Evolutionary conservation across 1,140 invertebrate genomes (phyloP), one percentile per base, ranked within the genome.

Genomic region (Drosophila bocki): DNA sequence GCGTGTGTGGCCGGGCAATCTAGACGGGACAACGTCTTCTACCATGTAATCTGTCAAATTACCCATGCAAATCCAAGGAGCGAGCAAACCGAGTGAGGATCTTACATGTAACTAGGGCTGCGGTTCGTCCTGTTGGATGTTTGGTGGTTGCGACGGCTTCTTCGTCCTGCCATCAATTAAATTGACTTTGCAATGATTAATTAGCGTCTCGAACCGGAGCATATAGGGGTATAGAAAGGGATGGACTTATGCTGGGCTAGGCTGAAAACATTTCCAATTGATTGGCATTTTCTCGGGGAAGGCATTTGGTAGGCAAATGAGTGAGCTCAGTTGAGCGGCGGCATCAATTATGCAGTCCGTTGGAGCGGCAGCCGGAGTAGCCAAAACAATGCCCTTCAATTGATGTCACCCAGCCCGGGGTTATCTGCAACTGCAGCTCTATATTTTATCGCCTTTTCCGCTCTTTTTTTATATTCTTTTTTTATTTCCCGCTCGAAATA

Each of bases 181-280:
- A 90, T 91, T 90, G 85, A 88, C 85, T 90, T 80, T 80, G 53
- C 58, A 61, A 85, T 90, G 85, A 90, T 90, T 90, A 90, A 90
- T 90, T 90, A 91, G 85, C 86, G 86, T 90, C 81, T 90, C 84
- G 67, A 42, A 7, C 13, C 53, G 42, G 37, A 33, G 39, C 17
- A 19, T 17, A 33, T 56, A 7, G 53, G 53, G 53, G 53, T 54
- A 26, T 17, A n/a, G 12, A 1, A 32, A 15, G 7, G 22, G 12
- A 11, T 11, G 12, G 75, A 69, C 47, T 63, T 44, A 41, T 26
- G 50, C 45, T 60, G 11, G 37, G 53, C 19, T 56, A n/a, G 51
- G 64, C 77, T 71, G 78, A 62, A 87, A 86, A 75, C 69, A 82
- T 79, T 90, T 81, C 78, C 78, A 90, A 88, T 88, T 85, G 85